Evolutionary conservation across 2,797 vertebrate genomes (phyloP), one percentile per base, ranked within the genome.

Genomic region (Acanthiza pusilla): DNA sequence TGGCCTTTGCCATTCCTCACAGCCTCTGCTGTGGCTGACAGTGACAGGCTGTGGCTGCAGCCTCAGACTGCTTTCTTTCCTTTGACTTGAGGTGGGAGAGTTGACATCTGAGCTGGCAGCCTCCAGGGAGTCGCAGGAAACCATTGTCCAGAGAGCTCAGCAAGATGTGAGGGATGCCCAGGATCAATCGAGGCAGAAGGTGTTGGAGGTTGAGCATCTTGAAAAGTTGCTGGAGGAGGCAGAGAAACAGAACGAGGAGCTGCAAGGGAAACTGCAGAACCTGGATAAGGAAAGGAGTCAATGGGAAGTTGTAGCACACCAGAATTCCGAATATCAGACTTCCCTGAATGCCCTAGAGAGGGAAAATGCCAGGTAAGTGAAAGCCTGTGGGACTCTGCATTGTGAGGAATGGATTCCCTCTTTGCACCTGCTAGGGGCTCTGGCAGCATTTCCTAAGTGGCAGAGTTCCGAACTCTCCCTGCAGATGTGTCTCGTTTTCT

Each of bases 41-140:
- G 60, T 6, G 57, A 20, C 9, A 36, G n/a, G 32, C 32, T 55
- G 54, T 55, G 61, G 47, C n/a, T 81, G 38, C 50, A 77, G 65
- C 29, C 11, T 90, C 70, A 91, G 43, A 34, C 50, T 77, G 61
- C 48, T 92, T 63, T 38, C 47, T 58, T 71, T 5, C 86, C 25
- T 88, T 70, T 48, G 36, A 30, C 92, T 95, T 55, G 50, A 98
- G 98, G 93, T 97, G 30, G 93, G 96, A 65, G 93, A 97, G 45
- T 54, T 98, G 89, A 94, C 85, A 27, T 94, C 93, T 89, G 96
- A 96, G 66, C 89, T 98, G 26, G 76, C 89, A 81, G 93, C 80
- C 53, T 94, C 93, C 5, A 48, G 96, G 85, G 96, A 97, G 57
- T 96, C 93, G 43, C 82, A 74, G 61, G 91, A 70, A 78, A 57